A percentile compares a stretch with the other conserved stretches of the same genome.
Evolutionary conservation across 2,113 vertebrate genomes (phyloP).

Genomic region (Pachycephala philippinensis): DNA sequence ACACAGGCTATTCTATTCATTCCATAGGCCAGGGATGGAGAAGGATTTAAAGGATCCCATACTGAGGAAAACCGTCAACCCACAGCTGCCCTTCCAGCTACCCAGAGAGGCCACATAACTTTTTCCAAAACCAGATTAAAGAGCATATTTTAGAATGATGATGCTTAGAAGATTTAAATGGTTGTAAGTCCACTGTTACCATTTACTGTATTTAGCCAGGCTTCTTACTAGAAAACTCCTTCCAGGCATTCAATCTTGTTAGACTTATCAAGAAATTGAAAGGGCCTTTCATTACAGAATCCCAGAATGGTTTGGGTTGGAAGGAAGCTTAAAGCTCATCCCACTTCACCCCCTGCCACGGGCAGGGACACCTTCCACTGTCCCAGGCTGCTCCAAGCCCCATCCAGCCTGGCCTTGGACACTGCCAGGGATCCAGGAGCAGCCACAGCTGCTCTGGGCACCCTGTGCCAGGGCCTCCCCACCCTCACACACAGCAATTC

Average conservation of each 20-base stretch:
- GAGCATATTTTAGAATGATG: neutral
- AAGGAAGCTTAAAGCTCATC: accelerated
- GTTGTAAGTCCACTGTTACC: neutral
- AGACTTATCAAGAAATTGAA: neutral
- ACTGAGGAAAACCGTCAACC: neutral
- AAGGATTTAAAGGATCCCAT: neutral
- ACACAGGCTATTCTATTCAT: neutral
- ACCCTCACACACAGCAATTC: too few species aligned
- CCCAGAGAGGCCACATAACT: neutral
- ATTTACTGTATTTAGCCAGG: neutral
- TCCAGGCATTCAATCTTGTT: neutral
- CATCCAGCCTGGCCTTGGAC: accelerated
- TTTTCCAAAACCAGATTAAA: neutral
- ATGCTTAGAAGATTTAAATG: neutral
- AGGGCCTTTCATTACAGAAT: neutral
- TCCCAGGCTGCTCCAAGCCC: accelerated
- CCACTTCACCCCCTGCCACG: accelerated
- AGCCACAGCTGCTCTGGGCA: neutral
- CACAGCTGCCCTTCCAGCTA: neutral
- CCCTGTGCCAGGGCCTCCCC: too few species aligned
- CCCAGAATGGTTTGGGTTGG: neutral
- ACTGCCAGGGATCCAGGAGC: neutral
- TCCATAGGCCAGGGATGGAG: neutral
- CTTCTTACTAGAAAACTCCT: neutral
- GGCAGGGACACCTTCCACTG: neutral